Conservation (phyloP, 2,888 invertebrate genomes). For the Apamea crenata region DNA sequence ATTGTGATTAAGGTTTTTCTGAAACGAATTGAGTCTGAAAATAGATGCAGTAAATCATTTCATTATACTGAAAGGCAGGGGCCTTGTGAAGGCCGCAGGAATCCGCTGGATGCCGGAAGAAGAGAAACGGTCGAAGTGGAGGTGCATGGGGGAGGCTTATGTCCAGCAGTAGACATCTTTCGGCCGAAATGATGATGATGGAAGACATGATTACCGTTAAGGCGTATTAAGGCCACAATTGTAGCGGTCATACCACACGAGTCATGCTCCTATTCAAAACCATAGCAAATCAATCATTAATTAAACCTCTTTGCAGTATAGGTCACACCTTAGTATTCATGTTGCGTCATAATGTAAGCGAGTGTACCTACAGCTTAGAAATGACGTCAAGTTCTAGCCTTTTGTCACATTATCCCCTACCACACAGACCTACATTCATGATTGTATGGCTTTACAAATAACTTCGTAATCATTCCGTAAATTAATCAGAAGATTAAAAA, state of each 20-base stretch:
- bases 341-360: conserved; percentile 45
- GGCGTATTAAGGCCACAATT: not conserved
- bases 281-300: conserved; percentile 51
- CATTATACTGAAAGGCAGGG: not conserved
- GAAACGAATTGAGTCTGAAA: not conserved
- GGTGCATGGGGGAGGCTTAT: too few species aligned
- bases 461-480: not conserved
- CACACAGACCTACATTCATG: not conserved
- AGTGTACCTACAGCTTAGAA: conserved; percentile 38
- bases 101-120: too few species aligned
- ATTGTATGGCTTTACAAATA: not conserved
- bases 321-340: conserved; percentile 52
- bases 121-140: too few species aligned
- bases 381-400: conserved; percentile 61
- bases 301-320: conserved; percentile 47
- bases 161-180: too few species aligned
- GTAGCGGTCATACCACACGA: not conserved
- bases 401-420: conserved; percentile 50
- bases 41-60: not conserved
- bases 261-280: conserved; percentile 13
- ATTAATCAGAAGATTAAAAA: not conserved
- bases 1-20: not conserved
- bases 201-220: not conserved
- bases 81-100: too few species aligned
- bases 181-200: too few species aligned